Percentiles rank a stretch among this genome's conserved stretches.
These are phyloP conservation scores for Drosophila bocqueti DNA, from an alignment of 1,140 invertebrate genomes.

Conservation along the genomic window DNA sequence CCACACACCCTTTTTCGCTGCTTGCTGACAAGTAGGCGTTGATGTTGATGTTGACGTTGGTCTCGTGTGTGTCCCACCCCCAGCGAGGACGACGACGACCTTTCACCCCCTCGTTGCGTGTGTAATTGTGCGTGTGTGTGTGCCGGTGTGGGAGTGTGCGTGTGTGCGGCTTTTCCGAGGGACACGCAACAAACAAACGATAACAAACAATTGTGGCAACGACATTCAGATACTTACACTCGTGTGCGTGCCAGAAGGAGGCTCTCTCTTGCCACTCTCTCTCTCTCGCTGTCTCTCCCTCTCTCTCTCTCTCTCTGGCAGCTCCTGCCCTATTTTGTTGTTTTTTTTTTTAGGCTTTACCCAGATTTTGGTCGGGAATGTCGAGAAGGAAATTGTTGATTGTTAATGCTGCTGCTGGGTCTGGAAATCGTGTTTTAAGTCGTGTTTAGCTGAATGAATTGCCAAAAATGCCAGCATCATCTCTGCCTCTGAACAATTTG, in stretches of 20 bases:
- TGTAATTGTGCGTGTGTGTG: slow-evolving; percentile 25
- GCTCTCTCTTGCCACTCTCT: background rate
- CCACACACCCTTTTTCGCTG: slow-evolving; percentile 22
- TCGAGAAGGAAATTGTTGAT: slow-evolving; percentile 26
- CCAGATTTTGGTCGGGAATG: slow-evolving; percentile 35
- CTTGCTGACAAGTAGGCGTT: slow-evolving; percentile 59
- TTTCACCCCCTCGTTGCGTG: slow-evolving; percentile 40
- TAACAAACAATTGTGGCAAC: slow-evolving; percentile 61
- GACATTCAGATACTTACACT: slow-evolving; percentile 37
- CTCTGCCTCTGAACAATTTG: background rate
- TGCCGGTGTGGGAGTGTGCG: slow-evolving; percentile 16
- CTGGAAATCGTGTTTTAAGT: slow-evolving; percentile 29
- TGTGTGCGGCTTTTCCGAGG: slow-evolving; percentile 24
- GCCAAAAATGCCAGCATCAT: slow-evolving; percentile 3
- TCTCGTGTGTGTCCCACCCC: slow-evolving; percentile 52
- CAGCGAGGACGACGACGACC: slow-evolving; percentile 3
- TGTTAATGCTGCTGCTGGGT: slow-evolving; percentile 13
- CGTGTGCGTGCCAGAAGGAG: slow-evolving; percentile 1
- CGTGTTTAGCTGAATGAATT: slow-evolving; percentile 12
- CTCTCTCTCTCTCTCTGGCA: background rate
- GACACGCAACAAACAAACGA: slow-evolving; percentile 61
- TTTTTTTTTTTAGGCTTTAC: background rate
- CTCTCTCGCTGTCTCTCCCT: background rate
- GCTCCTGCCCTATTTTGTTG: background rate
- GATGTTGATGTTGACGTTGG: slow-evolving; percentile 64